These are phyloP conservation scores for Salvelinus alpinus DNA, from an alignment of 2,113 vertebrate genomes.

Conservation along the genomic window DNA sequence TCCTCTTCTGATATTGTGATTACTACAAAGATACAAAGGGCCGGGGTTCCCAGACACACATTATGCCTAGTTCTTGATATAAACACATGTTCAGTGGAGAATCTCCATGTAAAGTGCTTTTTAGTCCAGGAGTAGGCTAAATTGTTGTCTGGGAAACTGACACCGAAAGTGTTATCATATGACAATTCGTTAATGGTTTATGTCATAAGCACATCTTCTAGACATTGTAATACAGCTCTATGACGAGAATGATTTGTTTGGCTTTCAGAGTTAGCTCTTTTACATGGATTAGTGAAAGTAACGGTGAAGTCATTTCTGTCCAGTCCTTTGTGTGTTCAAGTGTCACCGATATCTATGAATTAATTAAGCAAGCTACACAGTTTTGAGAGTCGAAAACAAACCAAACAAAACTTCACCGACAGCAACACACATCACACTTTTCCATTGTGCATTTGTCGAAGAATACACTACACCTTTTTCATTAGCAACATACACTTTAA, in stretches of 20 bases:
- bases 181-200: too few relatives aligned
- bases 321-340: neutral
- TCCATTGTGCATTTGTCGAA: neutral
- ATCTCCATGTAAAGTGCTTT: too few relatives aligned
- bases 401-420: conserved; percentile 50
- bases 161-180: too few relatives aligned
- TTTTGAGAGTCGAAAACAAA: neutral
- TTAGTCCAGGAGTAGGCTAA: too few relatives aligned
- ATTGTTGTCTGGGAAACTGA: too few relatives aligned
- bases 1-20: neutral
- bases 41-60: too few relatives aligned
- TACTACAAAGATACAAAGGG: too few relatives aligned
- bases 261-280: neutral
- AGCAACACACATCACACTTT: conserved; percentile 28
- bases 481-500: conserved; percentile 18
- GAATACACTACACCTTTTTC: neutral
- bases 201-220: too few relatives aligned
- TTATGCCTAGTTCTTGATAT: too few relatives aligned
- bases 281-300: neutral
- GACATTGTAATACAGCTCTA: too few relatives aligned
- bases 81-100: too few relatives aligned
- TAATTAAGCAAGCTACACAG: conserved; percentile 24
- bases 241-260: too few relatives aligned
- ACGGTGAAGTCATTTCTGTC: neutral
- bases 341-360: conserved; percentile 18